phyloP scores from a whole-genome alignment of 2,113 vertebrate genomes.

The Holacanthus passer region DNA sequence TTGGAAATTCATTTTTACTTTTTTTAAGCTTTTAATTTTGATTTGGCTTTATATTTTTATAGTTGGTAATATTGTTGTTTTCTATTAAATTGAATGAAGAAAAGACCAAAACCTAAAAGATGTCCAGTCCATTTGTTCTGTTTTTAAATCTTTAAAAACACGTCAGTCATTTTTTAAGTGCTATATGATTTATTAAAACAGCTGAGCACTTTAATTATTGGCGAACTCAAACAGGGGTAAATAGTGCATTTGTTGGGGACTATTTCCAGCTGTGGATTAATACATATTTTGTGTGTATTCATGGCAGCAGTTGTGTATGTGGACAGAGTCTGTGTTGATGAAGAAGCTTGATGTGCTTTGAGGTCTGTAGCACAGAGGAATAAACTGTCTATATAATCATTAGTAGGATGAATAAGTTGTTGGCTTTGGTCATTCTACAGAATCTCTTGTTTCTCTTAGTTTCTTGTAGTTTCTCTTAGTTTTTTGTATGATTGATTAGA shows the following conservation, averaged over 20 bases:
- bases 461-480: too few species aligned
- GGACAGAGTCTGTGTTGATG: neutral
- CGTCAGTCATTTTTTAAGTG: too few species aligned
- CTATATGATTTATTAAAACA: neutral
- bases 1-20: neutral
- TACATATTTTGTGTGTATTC: neutral
- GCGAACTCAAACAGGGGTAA: neutral
- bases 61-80: neutral
- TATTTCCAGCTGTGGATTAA: neutral
- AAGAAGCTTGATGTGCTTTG: neutral
- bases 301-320: neutral
- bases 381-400: too few species aligned
- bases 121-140: too few species aligned
- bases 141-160: neutral
- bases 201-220: too few species aligned
- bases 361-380: neutral
- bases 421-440: neutral
- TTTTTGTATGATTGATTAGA: neutral
- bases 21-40: neutral
- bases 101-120: too few species aligned
- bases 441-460: neutral
- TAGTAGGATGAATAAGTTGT: too few species aligned
- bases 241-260: neutral
- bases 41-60: too few species aligned
- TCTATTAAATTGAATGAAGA: neutral